phyloP scores from a whole-genome alignment of 2,113 vertebrate species.

The Periophthalmodon schlosseri region DNA sequence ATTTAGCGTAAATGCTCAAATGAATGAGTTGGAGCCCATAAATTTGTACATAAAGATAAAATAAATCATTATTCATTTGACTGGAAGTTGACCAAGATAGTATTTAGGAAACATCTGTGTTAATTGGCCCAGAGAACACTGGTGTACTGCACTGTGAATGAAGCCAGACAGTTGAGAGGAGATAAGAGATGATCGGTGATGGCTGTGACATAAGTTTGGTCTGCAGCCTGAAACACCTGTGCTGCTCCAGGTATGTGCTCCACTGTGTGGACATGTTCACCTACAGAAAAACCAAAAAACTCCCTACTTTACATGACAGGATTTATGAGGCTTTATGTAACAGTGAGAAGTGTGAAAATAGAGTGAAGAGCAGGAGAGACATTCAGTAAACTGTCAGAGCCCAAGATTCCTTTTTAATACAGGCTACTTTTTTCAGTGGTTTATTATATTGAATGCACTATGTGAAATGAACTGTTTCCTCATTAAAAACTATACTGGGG shows the following conservation, averaged over 20 bases:
- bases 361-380: not conserved
- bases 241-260: not conserved
- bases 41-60: not conserved
- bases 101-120: not conserved
- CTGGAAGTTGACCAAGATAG: not conserved
- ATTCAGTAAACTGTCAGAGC: not conserved
- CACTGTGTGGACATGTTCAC: slow-evolving; percentile 1
- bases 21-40: not conserved
- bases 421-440: too few species aligned
- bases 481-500: too few species aligned
- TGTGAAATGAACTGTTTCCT: too few species aligned
- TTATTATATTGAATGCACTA: too few species aligned
- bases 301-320: not conserved
- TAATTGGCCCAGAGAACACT: not conserved
- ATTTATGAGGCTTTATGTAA: not conserved
- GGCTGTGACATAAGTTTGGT: slow-evolving; percentile 6
- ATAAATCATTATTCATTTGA: not conserved
- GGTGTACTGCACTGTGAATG: not conserved
- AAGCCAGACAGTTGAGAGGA: not conserved
- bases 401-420: too few species aligned
- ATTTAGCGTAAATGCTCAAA: not conserved
- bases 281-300: too few species aligned
- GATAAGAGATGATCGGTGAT: not conserved
- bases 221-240: slow-evolving; percentile 1
- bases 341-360: not conserved